Percentiles rank a stretch among this genome's conserved stretches.
These are phyloP conservation scores for Rhizomys pruinosus DNA, from an alignment of 2,113 vertebrate genomes.

Conservation along the genomic window DNA sequence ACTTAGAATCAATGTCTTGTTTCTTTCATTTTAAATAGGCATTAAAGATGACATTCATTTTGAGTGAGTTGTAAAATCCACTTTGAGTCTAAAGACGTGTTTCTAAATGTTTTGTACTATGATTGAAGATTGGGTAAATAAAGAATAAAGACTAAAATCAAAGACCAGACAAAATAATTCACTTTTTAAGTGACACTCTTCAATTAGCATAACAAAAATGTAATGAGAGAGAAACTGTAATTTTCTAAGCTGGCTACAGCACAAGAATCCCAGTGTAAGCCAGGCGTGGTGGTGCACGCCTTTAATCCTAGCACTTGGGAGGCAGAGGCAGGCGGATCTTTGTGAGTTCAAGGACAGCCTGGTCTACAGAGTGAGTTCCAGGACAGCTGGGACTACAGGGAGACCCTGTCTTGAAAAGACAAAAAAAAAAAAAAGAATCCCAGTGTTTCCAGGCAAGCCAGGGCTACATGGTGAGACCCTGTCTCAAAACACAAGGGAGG, in stretches of 20 bases:
- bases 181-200: not conserved
- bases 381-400: too few species aligned
- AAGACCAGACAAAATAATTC: constrained; percentile 30
- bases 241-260: not conserved
- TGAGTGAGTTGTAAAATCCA: constrained; percentile 48
- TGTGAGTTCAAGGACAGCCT: too few species aligned
- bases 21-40: not conserved
- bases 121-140: not conserved
- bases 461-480: too few species aligned
- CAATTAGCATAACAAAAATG: not conserved
- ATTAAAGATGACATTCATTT: constrained; percentile 42
- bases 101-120: constrained; percentile 34
- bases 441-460: too few species aligned
- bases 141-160: constrained; percentile 37
- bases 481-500: too few species aligned
- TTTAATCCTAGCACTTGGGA: too few species aligned
- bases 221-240: not conserved
- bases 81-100: constrained; percentile 24
- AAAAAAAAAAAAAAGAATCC: too few species aligned
- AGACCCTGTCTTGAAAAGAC: too few species aligned
- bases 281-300: too few species aligned
- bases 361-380: too few species aligned
- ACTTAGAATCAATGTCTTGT: constrained; percentile 30
- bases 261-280: not conserved
- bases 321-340: too few species aligned